Evolutionary conservation across 2,113 vertebrate species (phyloP).

Genomic region (Chaetura pelagica): DNA sequence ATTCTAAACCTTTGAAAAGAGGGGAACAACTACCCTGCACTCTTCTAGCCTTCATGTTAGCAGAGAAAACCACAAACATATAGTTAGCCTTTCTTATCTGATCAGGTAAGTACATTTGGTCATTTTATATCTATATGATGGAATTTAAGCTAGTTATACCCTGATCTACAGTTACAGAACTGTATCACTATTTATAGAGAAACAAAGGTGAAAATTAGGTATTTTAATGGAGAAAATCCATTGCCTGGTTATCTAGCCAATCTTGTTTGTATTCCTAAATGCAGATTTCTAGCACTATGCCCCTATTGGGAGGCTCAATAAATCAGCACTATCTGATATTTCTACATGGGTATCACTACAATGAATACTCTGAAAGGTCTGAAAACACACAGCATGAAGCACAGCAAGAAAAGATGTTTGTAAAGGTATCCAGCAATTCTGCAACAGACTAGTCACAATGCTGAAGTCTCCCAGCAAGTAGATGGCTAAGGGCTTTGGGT

Average conservation of each 20-base stretch:
- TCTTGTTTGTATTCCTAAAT: not conserved
- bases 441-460: not conserved
- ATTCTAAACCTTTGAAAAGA: not conserved
- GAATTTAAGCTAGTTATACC: not conserved
- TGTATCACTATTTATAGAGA: not conserved
- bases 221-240: not conserved
- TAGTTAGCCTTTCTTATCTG: not conserved
- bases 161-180: not conserved
- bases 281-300: not conserved
- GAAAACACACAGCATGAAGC: not conserved
- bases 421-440: not conserved
- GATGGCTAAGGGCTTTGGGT: not conserved
- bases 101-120: not conserved
- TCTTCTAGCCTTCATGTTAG: not conserved
- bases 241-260: not conserved
- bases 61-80: not conserved
- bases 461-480: not conserved
- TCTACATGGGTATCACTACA: accelerated
- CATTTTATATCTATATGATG: not conserved
- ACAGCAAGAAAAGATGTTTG: not conserved
- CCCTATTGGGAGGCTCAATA: not conserved
- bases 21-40: not conserved
- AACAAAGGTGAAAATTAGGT: not conserved
- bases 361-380: not conserved
- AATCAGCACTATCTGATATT: not conserved